Evolutionary conservation across 2,797 vertebrate species (phyloP).

Genomic region (Danio kyathit): DNA sequence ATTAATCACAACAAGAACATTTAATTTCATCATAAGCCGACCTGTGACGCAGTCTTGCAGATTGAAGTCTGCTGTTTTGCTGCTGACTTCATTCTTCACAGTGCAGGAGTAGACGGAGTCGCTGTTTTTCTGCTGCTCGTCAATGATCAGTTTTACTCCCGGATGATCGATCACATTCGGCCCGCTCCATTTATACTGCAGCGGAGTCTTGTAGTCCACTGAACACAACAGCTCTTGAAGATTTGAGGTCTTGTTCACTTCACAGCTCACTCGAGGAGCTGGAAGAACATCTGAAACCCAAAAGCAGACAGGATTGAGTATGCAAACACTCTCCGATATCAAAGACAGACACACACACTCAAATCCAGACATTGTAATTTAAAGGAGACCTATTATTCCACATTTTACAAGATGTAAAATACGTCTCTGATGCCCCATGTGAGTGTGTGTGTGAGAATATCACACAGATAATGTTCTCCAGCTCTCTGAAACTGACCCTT

Average conservation of each 20-base stretch:
- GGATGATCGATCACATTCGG: accelerated
- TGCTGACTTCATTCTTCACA: background rate
- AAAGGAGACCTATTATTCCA: no score
- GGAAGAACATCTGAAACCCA: constrained; percentile 10
- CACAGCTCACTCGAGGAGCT: constrained; percentile 22
- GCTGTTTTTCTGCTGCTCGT: no score
- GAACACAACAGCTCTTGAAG: background rate
- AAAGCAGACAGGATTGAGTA: background rate
- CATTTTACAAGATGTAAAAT: no score
- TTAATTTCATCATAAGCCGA: background rate
- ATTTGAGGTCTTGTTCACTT: background rate
- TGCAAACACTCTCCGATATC: no score
- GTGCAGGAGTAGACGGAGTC: constrained; percentile 6
- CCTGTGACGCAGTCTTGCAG: constrained; percentile 15
- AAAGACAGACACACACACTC: no score
- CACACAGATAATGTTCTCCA: no score
- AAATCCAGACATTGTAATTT: no score
- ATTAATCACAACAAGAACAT: no score
- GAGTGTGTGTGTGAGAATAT: no score
- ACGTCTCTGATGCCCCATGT: no score
- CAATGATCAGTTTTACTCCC: background rate
- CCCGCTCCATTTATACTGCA: constrained; percentile 20
- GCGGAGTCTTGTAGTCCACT: background rate
- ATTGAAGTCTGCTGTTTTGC: background rate
- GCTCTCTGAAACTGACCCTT: no score